Evolutionary conservation across 2,113 vertebrate genomes (phyloP), one percentile per base, ranked within the genome.

Genomic region (Menidia beryllina): DNA sequence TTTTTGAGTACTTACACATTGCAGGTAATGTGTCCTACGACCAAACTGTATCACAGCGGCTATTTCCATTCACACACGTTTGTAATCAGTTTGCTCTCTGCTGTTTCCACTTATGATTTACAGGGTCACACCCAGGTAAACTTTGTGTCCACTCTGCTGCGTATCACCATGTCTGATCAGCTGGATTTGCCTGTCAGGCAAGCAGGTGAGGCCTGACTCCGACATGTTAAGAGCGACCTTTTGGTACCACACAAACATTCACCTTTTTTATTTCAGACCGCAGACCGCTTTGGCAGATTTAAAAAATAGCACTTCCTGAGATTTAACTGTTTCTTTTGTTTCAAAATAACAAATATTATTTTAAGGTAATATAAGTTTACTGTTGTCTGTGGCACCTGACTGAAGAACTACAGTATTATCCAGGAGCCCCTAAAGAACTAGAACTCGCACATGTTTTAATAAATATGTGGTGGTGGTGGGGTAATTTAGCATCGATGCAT

Each of bases 151-250:
- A 95, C 96, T 62, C 90, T 99, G 88, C 97, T 99, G 88, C 97
- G 95, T 81, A 94, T 99, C 84, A 99, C 97, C 85, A 99, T 99
- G 97, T 95, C 97, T 3, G 96, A 99, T 71, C 96, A 99, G 86
- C 92, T 99, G 94, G 97, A 99, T 94, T 94, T 98, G 92, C 95
- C 96, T 77, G 96, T 99, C 82, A 95, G 97, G 83, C 98, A 99
- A 93, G 98, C 98, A 96, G 98, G 98, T 96, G 62, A 91, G 90
- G 54, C n/a, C 12, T 24, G 50, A 56, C 38, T 20, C 6, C 21
- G 0, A 36, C n/a, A 30, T 53, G 54, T 17, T 17, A 7, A 51
- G 14, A 4, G 25, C 20, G 12, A 13, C 48, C 10, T 21, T 5
- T 51, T 15, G 41, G 11, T 19, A 19, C 17, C 26, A 4, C 9